Conservation (phyloP, 2,888 invertebrate species). For the Ferrisia virgata region DNA sequence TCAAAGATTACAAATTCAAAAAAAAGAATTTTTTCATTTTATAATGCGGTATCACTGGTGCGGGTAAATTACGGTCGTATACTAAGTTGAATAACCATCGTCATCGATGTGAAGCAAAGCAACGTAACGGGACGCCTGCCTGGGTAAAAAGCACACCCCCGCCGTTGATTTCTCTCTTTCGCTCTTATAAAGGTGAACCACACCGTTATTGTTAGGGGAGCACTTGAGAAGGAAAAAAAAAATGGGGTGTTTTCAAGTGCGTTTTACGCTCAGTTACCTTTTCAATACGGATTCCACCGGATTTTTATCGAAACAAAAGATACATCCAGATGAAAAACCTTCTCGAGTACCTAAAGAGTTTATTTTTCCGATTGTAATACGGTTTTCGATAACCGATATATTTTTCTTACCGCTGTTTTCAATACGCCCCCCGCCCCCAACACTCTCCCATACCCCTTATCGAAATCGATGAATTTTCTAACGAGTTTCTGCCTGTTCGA, state of each 20-base stretch:
- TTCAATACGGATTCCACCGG: not conserved
- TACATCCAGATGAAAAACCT: constrained; percentile 2
- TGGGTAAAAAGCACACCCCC: not conserved
- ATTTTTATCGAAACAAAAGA: constrained; percentile 9
- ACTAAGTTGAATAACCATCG: too few relatives aligned
- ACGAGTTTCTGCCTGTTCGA: too few relatives aligned
- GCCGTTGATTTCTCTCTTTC: not conserved
- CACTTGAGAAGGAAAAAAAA: not conserved
- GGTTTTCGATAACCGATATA: not conserved
- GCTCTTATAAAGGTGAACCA: not conserved
- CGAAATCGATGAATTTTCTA: too few relatives aligned
- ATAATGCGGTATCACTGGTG: too few relatives aligned
- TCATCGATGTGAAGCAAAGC: not conserved
- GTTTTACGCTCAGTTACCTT: constrained; percentile 17
- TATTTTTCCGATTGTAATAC: constrained; percentile 3
- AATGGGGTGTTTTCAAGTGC: not conserved
- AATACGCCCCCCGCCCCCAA: too few relatives aligned
- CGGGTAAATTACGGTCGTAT: too few relatives aligned
- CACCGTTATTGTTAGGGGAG: not conserved
- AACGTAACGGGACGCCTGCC: not conserved
- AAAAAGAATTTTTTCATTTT: too few relatives aligned
- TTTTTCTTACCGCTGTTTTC: not conserved
- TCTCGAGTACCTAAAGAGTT: constrained; percentile 3
- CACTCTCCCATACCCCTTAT: too few relatives aligned
- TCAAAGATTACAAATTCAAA: too few relatives aligned